Conservation (phyloP, 2,888 invertebrate genomes). For the Caenorhabditis becei region DNA sequence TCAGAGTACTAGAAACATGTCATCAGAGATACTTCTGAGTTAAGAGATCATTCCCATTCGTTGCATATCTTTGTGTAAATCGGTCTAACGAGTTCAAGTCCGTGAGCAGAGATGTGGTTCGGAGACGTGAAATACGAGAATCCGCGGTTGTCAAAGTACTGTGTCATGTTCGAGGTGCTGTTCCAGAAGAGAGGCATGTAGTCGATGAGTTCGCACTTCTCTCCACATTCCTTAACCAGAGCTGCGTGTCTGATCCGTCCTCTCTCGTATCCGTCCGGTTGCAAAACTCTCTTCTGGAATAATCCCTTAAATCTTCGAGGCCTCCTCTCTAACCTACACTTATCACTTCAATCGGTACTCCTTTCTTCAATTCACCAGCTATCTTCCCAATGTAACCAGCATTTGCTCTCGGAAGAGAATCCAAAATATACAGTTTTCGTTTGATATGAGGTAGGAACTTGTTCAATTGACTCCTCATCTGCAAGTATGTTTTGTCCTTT, state of each 20-base stretch:
- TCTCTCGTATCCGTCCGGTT: conserved; percentile 34
- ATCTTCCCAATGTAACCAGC: conserved; percentile 16
- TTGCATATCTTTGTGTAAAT: conserved; percentile 54
- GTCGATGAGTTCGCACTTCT: conserved; percentile 58
- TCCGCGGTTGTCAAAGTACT: conserved; percentile 42
- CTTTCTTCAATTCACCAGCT: conserved; percentile 37
- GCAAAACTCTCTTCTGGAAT: conserved; percentile 37
- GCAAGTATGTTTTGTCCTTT: conserved; percentile 21
- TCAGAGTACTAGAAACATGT: no score
- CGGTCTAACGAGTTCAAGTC: conserved; percentile 38
- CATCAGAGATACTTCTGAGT: no score
- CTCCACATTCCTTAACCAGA: conserved; percentile 38
- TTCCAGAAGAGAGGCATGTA: conserved; percentile 40
- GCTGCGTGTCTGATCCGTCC: conserved; percentile 28
- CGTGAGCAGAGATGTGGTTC: conserved; percentile 45
- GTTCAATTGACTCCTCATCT: conserved; percentile 43
- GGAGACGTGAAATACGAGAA: conserved; percentile 38
- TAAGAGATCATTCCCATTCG: conserved; percentile 4
- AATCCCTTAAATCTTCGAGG: neutral
- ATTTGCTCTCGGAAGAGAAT: conserved; percentile 34
- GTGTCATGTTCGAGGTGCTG: conserved; percentile 12
- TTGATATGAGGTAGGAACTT: conserved; percentile 45
- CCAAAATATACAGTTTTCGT: conserved; percentile 50
- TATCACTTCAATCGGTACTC: conserved; percentile 19
- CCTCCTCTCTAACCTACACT: conserved; percentile 12